Evolutionary conservation across 2,888 invertebrate species (phyloP), one percentile per base, ranked within the genome.

Genomic region (Melinopterus prodromus): DNA sequence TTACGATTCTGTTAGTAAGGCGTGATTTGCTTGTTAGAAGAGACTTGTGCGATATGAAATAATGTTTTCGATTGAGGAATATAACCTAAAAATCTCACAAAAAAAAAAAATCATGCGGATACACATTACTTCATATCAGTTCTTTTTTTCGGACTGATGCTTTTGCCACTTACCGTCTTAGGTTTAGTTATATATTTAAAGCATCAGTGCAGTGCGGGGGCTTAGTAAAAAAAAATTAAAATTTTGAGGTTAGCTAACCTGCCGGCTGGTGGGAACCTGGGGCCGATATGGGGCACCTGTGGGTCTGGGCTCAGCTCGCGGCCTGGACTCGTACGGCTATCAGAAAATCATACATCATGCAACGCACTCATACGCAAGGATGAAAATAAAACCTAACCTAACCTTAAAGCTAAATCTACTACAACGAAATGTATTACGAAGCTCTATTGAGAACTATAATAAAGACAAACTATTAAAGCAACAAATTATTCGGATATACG

Each of bases 231-330:
- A 53, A 53, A 53, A 53, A 3, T 9, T 1, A 53, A 53, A 53
- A 53, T 53, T 53, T 53, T 53, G 53, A 53, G 71, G 9, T 53
- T 53, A 80, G 81, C 83, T 83, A 83, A 95, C 95, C 95, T 95
- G 93, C 95, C 95, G 92, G 93, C 93, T 83, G 96, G 93, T 90
- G 96, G 95, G 93, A 97, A 97, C 89, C 96, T 92, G 85, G 97
- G 97, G 86, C 97, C 97, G 91, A 95, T 95, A 92, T 97, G 97
- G 85, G 96, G 97, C 91, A 96, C 93, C 86, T 93, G 93, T 87
- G 94, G 92, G 89, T 96, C 96, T 83, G 96, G 96, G 86, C 95
- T 95, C 89, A 91, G 90, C 91, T 97, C 96, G 85, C 95, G 93
- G 87, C 94, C 95, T 85, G 97, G 96, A 90, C 96, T 97, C 91